A percentile compares a stretch with the other conserved stretches of the same genome.
Evolutionary conservation across 2,797 vertebrate species (phyloP).

Genomic region (Sebastes trivittatus): DNA sequence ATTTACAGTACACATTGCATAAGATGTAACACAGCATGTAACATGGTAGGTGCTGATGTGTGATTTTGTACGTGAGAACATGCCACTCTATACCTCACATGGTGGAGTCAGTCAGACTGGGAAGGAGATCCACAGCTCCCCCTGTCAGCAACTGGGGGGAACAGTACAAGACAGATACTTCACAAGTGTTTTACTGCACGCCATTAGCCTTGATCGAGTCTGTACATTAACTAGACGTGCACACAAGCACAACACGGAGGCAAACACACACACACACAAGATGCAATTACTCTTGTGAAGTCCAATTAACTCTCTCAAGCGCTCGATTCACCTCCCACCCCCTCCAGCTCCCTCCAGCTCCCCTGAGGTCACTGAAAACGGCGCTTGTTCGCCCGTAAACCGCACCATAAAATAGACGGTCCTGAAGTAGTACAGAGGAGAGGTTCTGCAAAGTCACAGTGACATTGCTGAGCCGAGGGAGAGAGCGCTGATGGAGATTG

Average conservation of each 20-base stretch:
- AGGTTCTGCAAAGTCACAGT: slow-evolving; percentile 66
- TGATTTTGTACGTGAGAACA: background rate
- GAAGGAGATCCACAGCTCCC: slow-evolving; percentile 71
- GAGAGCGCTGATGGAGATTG: slow-evolving; percentile 54
- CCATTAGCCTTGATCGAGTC: background rate
- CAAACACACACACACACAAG: background rate
- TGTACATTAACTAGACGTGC: background rate
- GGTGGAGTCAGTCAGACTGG: background rate
- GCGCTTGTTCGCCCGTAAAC: slow-evolving; percentile 41
- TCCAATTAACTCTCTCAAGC: slow-evolving; percentile 21
- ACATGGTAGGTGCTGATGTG: background rate
- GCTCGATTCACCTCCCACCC: background rate
- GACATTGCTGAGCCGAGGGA: slow-evolving; percentile 48
- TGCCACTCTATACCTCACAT: background rate
- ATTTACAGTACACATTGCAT: background rate
- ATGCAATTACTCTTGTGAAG: background rate
- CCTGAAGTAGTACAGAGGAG: slow-evolving; percentile 13
- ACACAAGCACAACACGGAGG: background rate
- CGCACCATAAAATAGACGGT: slow-evolving; percentile 48
- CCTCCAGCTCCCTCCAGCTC: background rate
- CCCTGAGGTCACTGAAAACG: slow-evolving; percentile 37
- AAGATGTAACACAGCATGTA: slow-evolving; percentile 8
- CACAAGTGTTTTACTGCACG: slow-evolving; percentile 14
- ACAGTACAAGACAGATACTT: slow-evolving; percentile 15
- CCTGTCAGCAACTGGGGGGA: slow-evolving; percentile 42